Evolutionary conservation across 2,888 invertebrate species (phyloP), one percentile per base, ranked within the genome.

Genomic region (Drosophila borborema): DNA sequence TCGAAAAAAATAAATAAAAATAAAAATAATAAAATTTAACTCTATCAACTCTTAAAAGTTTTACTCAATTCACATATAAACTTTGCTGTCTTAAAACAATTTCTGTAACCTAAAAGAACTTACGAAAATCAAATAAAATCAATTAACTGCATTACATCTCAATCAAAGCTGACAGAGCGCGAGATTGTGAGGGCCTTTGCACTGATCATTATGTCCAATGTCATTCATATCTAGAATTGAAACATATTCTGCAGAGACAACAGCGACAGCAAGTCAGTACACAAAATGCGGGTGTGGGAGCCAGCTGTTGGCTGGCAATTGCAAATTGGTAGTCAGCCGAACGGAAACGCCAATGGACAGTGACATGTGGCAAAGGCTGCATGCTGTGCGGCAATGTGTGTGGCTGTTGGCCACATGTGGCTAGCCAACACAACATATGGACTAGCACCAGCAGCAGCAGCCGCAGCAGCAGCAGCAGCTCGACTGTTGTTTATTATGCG

Each of bases 401-500:
- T 74, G 78, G 74, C 74, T 54, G 48, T 23, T 64, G 51, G 55
- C 61, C 53, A 64, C 59, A 61, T 74, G 56, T 48, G 43, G 64
- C 46, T 62, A 59, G 45, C 49, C n/a, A 49, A 10, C 31, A 31
- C 31, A 49, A 16, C 48, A 48, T 48, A n/a, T 48, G n/a, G 28
- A 48, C 48, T 28, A 38, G 20, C 16, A 34, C 4, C 55, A 54
- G 12, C 36, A 38, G 2, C 36, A 38, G 4, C 36, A 38, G 4
- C 14, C 12, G 36, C 36, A 36, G 12, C 16, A 7, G 16, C 10
- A 34, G 31, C 55, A 53, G 31, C 16, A 23, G 45, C 58, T 28
- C 40, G 36, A 23, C n/a, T 23, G 67, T 68, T 80, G 75, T 80
- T 80, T 81, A 82, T 74, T 70, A 78, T 80, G 83, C 80, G 86